These are phyloP conservation scores for Bettongia penicillata DNA, from an alignment of 2,113 vertebrate genomes.

Conservation along the genomic window DNA sequence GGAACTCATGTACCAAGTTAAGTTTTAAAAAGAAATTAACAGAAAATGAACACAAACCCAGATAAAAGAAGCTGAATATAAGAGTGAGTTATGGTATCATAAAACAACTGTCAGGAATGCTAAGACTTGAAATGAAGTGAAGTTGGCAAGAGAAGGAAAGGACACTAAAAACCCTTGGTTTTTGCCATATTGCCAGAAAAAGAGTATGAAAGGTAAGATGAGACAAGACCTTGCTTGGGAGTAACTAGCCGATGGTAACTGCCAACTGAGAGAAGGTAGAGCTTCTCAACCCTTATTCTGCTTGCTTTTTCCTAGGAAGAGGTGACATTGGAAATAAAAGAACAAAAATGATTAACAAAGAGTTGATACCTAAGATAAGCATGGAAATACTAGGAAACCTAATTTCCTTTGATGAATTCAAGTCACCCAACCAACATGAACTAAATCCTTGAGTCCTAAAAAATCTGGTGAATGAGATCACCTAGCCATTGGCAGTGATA, in stretches of 20 bases:
- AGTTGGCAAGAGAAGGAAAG: neutral
- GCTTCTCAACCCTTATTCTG: neutral
- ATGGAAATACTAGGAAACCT: too few relatives aligned
- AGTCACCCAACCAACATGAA: too few relatives aligned
- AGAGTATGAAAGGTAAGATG: neutral
- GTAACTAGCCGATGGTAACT: neutral
- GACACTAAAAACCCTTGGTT: neutral
- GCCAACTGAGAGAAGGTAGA: neutral
- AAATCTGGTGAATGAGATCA: too few relatives aligned
- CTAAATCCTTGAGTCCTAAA: too few relatives aligned
- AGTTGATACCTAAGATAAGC: neutral
- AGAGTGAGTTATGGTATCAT: neutral
- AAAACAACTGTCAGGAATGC: neutral
- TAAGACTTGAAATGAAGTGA: neutral
- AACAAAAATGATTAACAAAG: neutral
- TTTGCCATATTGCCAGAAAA: neutral
- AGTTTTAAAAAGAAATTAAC: neutral
- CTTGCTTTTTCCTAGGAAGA: neutral
- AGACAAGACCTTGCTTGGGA: neutral
- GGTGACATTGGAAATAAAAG: neutral
- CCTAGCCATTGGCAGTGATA: neutral
- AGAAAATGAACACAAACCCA: neutral
- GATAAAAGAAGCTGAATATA: neutral
- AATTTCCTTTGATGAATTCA: too few relatives aligned
- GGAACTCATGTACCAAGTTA: neutral